Conservation (phyloP, 2,888 invertebrate species). For the Apeira syringaria region DNA sequence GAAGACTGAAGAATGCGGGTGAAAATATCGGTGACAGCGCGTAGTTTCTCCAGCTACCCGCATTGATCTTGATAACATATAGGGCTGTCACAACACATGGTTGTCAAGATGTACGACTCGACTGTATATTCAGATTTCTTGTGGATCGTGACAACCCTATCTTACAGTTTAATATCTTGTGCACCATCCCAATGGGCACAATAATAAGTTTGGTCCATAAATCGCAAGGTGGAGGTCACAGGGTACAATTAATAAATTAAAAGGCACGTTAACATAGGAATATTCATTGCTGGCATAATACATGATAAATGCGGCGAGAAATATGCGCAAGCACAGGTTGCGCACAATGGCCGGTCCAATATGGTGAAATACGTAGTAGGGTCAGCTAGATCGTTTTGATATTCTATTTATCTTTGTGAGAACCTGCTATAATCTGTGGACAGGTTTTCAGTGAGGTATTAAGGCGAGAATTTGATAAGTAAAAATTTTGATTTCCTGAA, state of each 20-base stretch:
- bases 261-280: conserved; percentile 63
- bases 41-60: no score
- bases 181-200: conserved; percentile 27
- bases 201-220: conserved; percentile 57
- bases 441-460: no score
- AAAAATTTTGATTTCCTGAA: no score
- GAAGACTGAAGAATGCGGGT: no score
- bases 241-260: conserved; percentile 75
- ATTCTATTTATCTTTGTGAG: neutral
- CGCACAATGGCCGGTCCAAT: conserved; percentile 39
- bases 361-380: neutral
- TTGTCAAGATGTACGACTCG: no score
- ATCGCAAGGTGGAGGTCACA: conserved; percentile 54
- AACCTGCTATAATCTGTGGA: no score
- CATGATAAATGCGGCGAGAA: conserved; percentile 69
- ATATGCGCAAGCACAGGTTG: conserved; percentile 66
- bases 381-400: neutral
- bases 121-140: no score
- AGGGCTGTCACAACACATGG: no score
- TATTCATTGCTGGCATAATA: conserved; percentile 70
- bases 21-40: no score
- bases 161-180: neutral
- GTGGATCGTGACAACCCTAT: no score
- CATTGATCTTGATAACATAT: no score
- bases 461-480: no score